phyloP scores from a whole-genome alignment of 1,140 invertebrate species.

The Tetragonula clypearis region DNA sequence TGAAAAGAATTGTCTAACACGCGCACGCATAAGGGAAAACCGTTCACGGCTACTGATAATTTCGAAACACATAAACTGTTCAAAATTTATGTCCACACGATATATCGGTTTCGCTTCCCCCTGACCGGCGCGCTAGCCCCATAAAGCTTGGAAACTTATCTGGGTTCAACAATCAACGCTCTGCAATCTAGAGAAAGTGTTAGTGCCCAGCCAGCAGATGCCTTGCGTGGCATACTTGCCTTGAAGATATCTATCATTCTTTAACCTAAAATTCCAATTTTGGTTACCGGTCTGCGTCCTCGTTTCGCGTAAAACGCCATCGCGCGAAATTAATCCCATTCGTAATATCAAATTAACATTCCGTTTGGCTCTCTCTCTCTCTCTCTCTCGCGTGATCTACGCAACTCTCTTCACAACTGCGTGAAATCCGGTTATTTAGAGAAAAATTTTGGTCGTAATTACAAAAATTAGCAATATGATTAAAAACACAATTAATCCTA shows the following conservation, averaged over 20 bases:
- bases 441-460: no score
- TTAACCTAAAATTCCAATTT: background rate
- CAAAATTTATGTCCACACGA: background rate
- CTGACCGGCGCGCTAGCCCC: no score
- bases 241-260: background rate
- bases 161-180: background rate
- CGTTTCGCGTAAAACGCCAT: background rate
- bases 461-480: no score
- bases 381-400: background rate
- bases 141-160: background rate
- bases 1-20: background rate
- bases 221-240: background rate
- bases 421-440: no score
- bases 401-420: background rate
- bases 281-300: background rate
- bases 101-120: background rate
- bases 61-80: background rate
- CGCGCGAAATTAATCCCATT: background rate
- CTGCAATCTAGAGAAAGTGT: conserved; percentile 3
- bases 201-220: background rate
- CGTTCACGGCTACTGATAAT: background rate
- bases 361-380: accelerated
- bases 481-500: no score
- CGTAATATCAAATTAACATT: background rate
- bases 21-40: background rate